Percentiles rank a stretch among this genome's conserved stretches.
Evolutionary conservation across 2,797 vertebrate genomes (phyloP).

Genomic region (Tenualosa thibaudeaui): DNA sequence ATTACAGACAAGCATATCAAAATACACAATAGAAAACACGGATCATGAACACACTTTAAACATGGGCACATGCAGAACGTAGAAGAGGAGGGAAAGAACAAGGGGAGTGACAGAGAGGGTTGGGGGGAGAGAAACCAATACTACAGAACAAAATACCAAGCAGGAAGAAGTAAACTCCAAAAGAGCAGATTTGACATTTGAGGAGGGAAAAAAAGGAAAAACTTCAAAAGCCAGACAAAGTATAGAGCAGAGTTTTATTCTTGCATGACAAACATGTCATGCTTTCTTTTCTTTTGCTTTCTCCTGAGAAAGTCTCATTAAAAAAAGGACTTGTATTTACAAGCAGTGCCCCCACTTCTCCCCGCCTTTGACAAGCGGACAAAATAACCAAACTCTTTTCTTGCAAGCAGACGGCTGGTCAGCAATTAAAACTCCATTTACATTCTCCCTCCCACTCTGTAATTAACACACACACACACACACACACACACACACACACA

Average conservation of each 20-base stretch:
- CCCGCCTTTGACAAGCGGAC: conserved; percentile 13
- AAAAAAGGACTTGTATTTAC: conserved; percentile 52
- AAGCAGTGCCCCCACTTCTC: conserved; percentile 20
- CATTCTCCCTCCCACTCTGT: conserved; percentile 45
- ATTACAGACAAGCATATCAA: conserved; percentile 11
- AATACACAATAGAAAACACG: conserved; percentile 52
- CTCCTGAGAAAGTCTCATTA: conserved; percentile 63
- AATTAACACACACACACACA: conserved; percentile 38
- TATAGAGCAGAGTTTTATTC: conserved; percentile 57
- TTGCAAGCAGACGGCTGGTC: conserved; percentile 32
- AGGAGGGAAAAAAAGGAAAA: conserved; percentile 51
- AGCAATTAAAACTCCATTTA: conserved; percentile 43
- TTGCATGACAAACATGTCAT: conserved; percentile 65
- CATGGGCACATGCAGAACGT: neutral
- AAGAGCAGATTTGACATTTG: neutral
- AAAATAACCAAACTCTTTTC: conserved; percentile 34
- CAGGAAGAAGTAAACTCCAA: neutral
- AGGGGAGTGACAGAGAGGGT: neutral
- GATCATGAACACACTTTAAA: conserved; percentile 31
- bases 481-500: no score
- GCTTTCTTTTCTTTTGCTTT: conserved; percentile 59
- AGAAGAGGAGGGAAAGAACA: neutral
- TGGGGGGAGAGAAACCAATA: neutral
- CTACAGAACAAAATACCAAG: neutral
- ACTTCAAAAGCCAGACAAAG: conserved; percentile 61